Base-by-base conservation (phyloP, 2,113 vertebrate species). In the Promerops cafer region DNA sequence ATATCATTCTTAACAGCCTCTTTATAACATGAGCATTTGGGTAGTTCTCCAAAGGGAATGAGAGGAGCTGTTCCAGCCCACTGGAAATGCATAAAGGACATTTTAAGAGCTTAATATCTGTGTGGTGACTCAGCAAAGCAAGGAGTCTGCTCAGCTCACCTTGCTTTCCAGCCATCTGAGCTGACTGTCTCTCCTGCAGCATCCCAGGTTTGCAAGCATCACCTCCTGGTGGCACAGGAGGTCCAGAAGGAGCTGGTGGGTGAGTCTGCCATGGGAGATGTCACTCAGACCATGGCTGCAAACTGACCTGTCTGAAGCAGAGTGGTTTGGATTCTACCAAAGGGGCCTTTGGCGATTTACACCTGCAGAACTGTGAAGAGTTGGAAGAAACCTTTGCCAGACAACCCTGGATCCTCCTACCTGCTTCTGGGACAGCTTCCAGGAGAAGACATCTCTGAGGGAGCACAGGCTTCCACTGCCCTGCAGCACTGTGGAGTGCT, bases 221-320 rank as follows among this genome's bases (percentile, higher is more conserved):
- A 40, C 10, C 53, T 83, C 22, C 18, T 0, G 0, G 37, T 2
- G 4, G 17, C 44, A 42, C 13, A 13, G 24, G 18, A 14, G 23
- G 15, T 49, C 37, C 70, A 40, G n/a, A 26, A 88, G 37, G 23
- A 42, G n/a, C 1, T 45, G 52, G 13, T n/a, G n/a, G 35, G 16
- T 39, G 7, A 63, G 3, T 5, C 39, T 74, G 15, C 21, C 33
- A 23, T 20, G 3, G 33, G 30, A 84, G 10, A n/a, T 4, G 0
- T 21, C 31, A 7, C 21, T 53, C 0, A 0, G 16, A 42, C 47
- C 2, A 0, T 15, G 28, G 18, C 65, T 79, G 28, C 40, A 53
- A 40, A 49, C 45, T 16, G 18, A 2, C 7, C 27, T 8, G 13
- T 54, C 39, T 79, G 49, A 54, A 84, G 16, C 11, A 79, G 10